Evolutionary conservation across 2,888 invertebrate genomes (phyloP).

Genomic region (Pammene aurita): DNA sequence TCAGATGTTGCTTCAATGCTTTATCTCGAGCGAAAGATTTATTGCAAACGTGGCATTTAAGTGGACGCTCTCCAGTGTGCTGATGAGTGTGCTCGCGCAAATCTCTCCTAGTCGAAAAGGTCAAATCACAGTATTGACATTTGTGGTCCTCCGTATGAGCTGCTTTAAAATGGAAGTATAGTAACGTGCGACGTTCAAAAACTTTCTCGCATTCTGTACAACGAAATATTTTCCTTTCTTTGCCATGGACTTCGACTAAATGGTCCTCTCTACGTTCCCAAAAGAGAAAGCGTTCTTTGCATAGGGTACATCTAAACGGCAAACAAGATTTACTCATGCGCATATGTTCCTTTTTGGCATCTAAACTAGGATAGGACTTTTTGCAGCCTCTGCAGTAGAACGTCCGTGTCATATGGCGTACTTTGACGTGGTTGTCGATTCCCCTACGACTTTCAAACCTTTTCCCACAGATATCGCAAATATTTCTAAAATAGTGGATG

Average conservation of each 20-base stretch:
- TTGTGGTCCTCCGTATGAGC: conserved; percentile 47
- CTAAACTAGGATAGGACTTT: conserved; percentile 45
- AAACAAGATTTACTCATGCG: conserved; percentile 45
- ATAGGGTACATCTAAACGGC: conserved; percentile 46
- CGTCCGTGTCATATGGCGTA: conserved; percentile 13
- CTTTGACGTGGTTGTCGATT: conserved; percentile 33
- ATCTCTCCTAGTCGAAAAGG: conserved; percentile 41
- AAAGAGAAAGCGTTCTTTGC: conserved; percentile 47
- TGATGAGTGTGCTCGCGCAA: conserved; percentile 37
- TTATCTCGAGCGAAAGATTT: conserved; percentile 38
- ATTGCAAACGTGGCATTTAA: conserved; percentile 40
- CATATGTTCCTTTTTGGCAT: conserved; percentile 49
- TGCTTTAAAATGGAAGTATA: conserved; percentile 48
- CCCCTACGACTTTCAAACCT: conserved; percentile 39
- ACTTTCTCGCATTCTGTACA: conserved; percentile 48
- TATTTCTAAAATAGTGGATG: conserved; percentile 42
- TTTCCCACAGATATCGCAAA: conserved; percentile 47
- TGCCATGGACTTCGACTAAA: conserved; percentile 46
- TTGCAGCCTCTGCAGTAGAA: conserved; percentile 41
- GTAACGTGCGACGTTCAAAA: conserved; percentile 43
- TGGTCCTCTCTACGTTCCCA: conserved; percentile 48
- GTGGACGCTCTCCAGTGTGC: conserved; percentile 37
- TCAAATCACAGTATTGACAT: conserved; percentile 46
- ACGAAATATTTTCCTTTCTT: conserved; percentile 43
- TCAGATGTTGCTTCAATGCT: conserved; percentile 32